These are phyloP conservation scores for Chloroceryle aenea DNA, from an alignment of 2,113 vertebrate species.

Conservation along the genomic window DNA sequence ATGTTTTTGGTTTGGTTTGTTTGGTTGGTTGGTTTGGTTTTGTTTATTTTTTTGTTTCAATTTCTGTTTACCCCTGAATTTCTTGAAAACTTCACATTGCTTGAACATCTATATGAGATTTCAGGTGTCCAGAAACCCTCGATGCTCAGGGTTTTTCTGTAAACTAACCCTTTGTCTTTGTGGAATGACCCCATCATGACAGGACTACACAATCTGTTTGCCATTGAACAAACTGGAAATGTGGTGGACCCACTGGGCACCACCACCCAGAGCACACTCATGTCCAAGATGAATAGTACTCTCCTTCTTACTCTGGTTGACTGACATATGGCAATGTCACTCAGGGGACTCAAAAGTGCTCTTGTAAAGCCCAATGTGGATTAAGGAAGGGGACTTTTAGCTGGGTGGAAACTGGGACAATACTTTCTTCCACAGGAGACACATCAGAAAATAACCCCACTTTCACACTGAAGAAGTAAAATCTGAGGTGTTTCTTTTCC, in stretches of 20 bases:
- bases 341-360: background rate
- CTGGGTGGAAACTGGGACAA: background rate
- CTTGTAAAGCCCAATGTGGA: background rate
- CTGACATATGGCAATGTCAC: background rate
- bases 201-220: background rate
- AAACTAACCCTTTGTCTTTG: background rate
- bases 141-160: background rate
- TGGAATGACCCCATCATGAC: background rate
- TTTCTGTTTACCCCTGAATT: background rate
- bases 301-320: background rate
- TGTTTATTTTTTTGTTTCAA: background rate
- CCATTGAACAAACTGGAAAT: rapidly evolving
- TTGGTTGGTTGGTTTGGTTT: no score
- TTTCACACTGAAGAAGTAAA: background rate
- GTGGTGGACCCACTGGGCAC: background rate
- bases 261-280: rapidly evolving
- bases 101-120: background rate
- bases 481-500: background rate
- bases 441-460: background rate
- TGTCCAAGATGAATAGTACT: background rate
- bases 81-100: no score
- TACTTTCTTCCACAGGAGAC: background rate
- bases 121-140: background rate
- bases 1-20: background rate
- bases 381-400: background rate